Conservation (phyloP, 2,113 vertebrate species). For the Heloderma charlesbogerti region DNA sequence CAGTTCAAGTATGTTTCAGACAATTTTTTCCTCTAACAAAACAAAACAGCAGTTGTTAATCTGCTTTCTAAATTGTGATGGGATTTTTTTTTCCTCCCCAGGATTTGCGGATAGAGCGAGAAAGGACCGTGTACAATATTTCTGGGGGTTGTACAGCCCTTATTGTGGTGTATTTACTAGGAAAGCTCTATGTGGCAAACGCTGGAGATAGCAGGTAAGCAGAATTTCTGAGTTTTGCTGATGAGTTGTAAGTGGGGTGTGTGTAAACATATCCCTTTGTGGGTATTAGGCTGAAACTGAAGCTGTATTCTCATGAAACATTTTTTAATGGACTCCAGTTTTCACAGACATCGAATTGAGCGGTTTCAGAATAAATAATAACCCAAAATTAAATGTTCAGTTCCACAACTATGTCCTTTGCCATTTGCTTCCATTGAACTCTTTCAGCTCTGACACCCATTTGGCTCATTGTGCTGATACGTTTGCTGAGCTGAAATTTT, state of each 20-base stretch:
- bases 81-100: constrained; percentile 63
- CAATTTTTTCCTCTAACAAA: constrained; percentile 26
- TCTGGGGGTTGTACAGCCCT: constrained; percentile 95
- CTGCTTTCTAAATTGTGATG: not conserved
- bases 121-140: constrained; percentile 87
- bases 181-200: constrained; percentile 94
- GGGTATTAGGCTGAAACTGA: not conserved
- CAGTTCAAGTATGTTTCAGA: not conserved
- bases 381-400: not conserved
- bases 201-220: constrained; percentile 97
- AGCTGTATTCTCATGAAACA: not conserved
- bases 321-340: not conserved
- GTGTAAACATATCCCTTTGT: not conserved
- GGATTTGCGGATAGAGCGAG: constrained; percentile 93
- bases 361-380: not conserved
- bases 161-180: constrained; percentile 88
- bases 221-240: constrained; percentile 8
- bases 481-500: not conserved
- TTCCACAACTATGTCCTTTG: not conserved
- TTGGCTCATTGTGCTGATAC: not conserved
- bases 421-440: not conserved
- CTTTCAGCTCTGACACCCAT: not conserved
- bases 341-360: not conserved
- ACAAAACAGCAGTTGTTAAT: not conserved
- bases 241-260: not conserved